Base-by-base conservation (phyloP, 1,140 invertebrate genomes). In the Pollicipes pollicipes region DNA sequence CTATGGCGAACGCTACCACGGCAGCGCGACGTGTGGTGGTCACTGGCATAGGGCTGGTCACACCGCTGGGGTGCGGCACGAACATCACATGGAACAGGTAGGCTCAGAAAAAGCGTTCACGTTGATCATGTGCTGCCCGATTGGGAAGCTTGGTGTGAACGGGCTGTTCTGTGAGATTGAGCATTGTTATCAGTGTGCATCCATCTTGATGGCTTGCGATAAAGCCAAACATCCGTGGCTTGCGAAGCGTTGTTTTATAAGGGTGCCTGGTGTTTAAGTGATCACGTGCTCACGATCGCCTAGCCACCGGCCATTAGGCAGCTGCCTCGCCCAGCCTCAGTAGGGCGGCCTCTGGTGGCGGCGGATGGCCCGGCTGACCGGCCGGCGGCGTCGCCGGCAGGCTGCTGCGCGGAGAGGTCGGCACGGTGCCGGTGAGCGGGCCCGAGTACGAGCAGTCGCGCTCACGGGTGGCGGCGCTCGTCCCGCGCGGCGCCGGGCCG, bases 21-120 rank as follows among this genome's bases (percentile, higher is more conserved):
- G 10, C 69, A 27, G 63, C 37, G 29, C 72, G 88, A 75, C 82
- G 95, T 76, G 95, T 98, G 67, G 95, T 97, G 10, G 87, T 98
- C 0, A 97, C 95, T 0, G 96, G 96, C 21, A 81, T 95, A 37
- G 96, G 96, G 26, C 81, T 91, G 17, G 85, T 98, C 4, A 88
- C 88, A 68, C 93, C 95, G 24, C 78, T 97, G 28, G 96, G 93
- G 68, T 83, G 85, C 71, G 88, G 87, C 70, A 82, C 85, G 0
- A 77, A 84, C 75, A 78, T 86, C 73, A 85, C 88, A 4, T 97
- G 93, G 93, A 84, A 71, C 85, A 85, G 72, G 77, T 97, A 2
- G 73, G 70, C n/a, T n/a, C n/a, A n/a, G n/a, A n/a, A n/a, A n/a
- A n/a, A n/a, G n/a, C n/a, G n/a, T n/a, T n/a, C n/a, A n/a, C n/a